Evolutionary conservation across 2,797 vertebrate genomes (phyloP).

Genomic region (Peromyscus melanophrys): DNA sequence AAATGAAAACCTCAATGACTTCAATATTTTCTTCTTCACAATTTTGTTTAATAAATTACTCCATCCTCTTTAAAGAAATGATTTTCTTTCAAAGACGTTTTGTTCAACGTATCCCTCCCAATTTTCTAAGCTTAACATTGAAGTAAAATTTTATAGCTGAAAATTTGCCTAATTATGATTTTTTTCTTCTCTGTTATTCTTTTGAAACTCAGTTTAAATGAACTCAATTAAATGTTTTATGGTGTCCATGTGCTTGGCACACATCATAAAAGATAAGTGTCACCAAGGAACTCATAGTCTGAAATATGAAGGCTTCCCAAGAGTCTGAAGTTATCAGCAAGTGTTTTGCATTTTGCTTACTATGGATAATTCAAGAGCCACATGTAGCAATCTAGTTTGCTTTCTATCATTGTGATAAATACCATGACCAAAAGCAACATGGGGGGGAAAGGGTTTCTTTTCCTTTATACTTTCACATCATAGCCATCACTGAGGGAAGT

Average conservation of each 20-base stretch:
- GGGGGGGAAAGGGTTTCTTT: no score
- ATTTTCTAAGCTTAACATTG: conserved; percentile 25
- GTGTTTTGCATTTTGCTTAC: not conserved
- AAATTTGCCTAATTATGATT: not conserved
- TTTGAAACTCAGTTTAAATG: conserved; percentile 21
- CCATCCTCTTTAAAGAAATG: not conserved
- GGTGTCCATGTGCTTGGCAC: not conserved
- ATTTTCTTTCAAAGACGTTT: conserved; percentile 20
- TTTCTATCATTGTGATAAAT: not conserved
- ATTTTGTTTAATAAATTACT: not conserved
- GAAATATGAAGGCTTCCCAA: not conserved
- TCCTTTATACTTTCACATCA: not conserved
- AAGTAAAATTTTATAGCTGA: not conserved
- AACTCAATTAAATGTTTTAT: conserved; percentile 2
- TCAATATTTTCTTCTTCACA: conserved; percentile 1
- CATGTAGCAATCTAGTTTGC: not conserved
- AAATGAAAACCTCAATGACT: not conserved
- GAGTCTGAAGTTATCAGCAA: not conserved
- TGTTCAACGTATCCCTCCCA: not conserved
- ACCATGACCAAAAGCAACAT: not conserved
- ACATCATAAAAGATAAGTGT: not conserved
- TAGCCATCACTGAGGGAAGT: not conserved
- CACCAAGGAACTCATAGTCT: not conserved
- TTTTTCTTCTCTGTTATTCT: conserved; percentile 35
- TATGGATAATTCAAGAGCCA: not conserved